Evolutionary conservation across 2,888 invertebrate species (phyloP).

Genomic region (Orthosia gracilis): DNA sequence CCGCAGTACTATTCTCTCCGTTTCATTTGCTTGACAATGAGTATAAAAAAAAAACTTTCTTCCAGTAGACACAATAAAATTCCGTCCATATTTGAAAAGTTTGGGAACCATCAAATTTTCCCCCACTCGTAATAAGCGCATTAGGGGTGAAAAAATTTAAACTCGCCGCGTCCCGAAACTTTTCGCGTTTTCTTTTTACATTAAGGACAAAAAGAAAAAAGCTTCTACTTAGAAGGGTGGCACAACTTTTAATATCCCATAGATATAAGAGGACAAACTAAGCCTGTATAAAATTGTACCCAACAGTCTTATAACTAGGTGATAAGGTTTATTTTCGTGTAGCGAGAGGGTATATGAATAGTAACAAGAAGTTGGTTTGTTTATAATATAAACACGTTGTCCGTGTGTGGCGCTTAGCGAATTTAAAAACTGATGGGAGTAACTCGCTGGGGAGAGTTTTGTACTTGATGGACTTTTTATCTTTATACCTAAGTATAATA

Average conservation of each 20-base stretch:
- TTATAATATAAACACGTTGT: slow-evolving; percentile 81
- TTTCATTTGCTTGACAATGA: slow-evolving; percentile 41
- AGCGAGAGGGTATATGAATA: slow-evolving; percentile 35
- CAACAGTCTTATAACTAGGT: slow-evolving; percentile 21
- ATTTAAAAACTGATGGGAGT: slow-evolving; percentile 82
- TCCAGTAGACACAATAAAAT: slow-evolving; percentile 81
- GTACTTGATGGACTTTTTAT: slow-evolving; percentile 56
- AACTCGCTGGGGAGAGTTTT: slow-evolving; percentile 76
- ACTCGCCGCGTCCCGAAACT: slow-evolving; percentile 85
- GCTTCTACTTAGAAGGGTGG: slow-evolving; percentile 89
- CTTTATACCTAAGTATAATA: neutral
- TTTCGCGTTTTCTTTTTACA: slow-evolving; percentile 90
- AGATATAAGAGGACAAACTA: slow-evolving; percentile 62
- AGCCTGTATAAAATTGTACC: slow-evolving; percentile 38
- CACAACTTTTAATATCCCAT: slow-evolving; percentile 87
- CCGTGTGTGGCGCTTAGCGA: slow-evolving; percentile 84
- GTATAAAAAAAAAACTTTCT: slow-evolving; percentile 58
- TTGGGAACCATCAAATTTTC: slow-evolving; percentile 85
- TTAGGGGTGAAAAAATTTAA: slow-evolving; percentile 87
- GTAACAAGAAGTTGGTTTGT: slow-evolving; percentile 71
- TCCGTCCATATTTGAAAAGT: slow-evolving; percentile 82
- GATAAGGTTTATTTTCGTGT: slow-evolving; percentile 62
- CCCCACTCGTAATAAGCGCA: slow-evolving; percentile 90
- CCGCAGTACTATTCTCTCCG: neutral
- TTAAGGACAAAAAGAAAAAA: slow-evolving; percentile 86